Conservation (phyloP, 2,888 invertebrate species). For the Diplolepis rosae region DNA sequence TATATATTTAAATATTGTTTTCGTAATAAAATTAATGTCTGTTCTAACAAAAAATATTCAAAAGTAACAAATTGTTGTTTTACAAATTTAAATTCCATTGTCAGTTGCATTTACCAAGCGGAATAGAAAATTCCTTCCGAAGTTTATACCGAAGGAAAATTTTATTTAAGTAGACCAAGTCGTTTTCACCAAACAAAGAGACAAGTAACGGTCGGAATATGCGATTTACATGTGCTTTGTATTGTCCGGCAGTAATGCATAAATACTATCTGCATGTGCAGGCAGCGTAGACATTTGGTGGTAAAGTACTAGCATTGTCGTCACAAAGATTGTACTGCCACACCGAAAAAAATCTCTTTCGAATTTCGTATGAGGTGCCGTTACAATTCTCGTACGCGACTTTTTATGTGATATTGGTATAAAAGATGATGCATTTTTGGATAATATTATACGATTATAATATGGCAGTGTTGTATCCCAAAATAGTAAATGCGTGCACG, state of each 20-base stretch:
- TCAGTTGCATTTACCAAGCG: background rate
- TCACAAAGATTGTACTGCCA: background rate
- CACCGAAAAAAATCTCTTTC: too few species aligned
- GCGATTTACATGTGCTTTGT: slow-evolving; percentile 22
- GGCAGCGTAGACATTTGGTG: slow-evolving; percentile 10
- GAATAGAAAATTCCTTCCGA: background rate
- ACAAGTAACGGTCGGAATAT: background rate
- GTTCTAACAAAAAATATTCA: too few species aligned
- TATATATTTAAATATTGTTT: too few species aligned
- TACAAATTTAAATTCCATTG: background rate
- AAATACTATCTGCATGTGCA: slow-evolving; percentile 18
- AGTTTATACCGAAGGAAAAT: background rate
- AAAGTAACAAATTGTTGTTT: too few species aligned
- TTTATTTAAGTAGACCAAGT: slow-evolving; percentile 4
- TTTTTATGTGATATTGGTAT: too few species aligned
- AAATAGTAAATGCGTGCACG: too few species aligned
- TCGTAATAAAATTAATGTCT: too few species aligned
- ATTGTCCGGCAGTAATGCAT: slow-evolving; percentile 22
- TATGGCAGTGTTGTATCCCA: too few species aligned
- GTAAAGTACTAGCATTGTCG: slow-evolving; percentile 10
- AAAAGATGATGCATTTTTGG: too few species aligned
- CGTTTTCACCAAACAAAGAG: slow-evolving; percentile 12
- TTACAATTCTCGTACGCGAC: too few species aligned
- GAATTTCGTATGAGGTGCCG: too few species aligned
- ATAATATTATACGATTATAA: too few species aligned